These are phyloP conservation scores for Notechis scutatus DNA, from an alignment of 2,113 vertebrate species.

Conservation along the genomic window DNA sequence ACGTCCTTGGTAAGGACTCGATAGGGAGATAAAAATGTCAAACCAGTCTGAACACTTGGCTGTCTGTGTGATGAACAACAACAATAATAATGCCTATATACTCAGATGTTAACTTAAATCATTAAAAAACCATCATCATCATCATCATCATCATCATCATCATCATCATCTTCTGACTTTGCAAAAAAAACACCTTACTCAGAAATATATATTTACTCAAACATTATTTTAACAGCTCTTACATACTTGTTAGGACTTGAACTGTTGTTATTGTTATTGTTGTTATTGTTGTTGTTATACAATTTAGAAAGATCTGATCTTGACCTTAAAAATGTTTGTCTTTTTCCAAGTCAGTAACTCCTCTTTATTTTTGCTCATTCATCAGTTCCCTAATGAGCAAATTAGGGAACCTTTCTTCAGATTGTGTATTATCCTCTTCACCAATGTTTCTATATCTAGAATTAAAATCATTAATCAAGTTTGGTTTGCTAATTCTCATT, in stretches of 20 bases:
- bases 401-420: conserved; percentile 27
- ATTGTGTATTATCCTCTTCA: conserved; percentile 41
- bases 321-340: conserved; percentile 27
- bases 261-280: too few species aligned
- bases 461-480: conserved; percentile 53
- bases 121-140: too few species aligned
- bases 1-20: background rate
- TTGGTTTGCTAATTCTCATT: conserved; percentile 51
- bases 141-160: too few species aligned
- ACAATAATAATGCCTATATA: background rate
- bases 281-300: too few species aligned
- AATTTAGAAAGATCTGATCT: background rate
- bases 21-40: background rate
- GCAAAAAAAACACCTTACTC: too few species aligned
- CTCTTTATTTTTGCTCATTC: conserved; percentile 37
- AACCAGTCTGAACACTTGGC: background rate
- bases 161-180: too few species aligned
- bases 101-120: background rate
- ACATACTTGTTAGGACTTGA: too few species aligned
- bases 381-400: conserved; percentile 21
- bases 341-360: conserved; percentile 17
- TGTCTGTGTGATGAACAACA: background rate
- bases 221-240: too few species aligned
- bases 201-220: too few species aligned
- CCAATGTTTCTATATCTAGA: conserved; percentile 49